These are phyloP conservation scores for Sparidentex hasta DNA, from an alignment of 2,797 vertebrate species.

Conservation along the genomic window DNA sequence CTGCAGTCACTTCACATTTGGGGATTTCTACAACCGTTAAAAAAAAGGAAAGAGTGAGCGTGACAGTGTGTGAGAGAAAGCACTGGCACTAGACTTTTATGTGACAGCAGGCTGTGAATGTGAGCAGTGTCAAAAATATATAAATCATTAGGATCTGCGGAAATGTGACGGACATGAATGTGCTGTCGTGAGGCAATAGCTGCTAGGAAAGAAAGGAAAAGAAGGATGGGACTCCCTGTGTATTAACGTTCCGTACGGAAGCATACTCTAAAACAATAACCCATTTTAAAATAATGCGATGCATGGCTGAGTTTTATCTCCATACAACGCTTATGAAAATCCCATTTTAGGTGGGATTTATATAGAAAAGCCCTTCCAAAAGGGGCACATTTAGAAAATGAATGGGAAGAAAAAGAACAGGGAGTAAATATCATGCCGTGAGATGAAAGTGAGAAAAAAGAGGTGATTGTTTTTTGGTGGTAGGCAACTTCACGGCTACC, in stretches of 20 bases:
- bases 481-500: conserved; percentile 3
- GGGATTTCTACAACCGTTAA: too few relatives aligned
- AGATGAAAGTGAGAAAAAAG: conserved; percentile 30
- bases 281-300: conserved; percentile 1
- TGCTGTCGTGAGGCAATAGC: neutral
- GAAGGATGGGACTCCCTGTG: neutral
- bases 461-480: conserved; percentile 37
- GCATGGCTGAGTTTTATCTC: conserved; percentile 26
- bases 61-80: neutral
- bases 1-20: too few relatives aligned
- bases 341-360: conserved; percentile 1
- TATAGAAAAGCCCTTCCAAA: conserved; percentile 1
- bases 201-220: neutral
- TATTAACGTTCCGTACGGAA: conserved; percentile 8
- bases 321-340: conserved; percentile 6
- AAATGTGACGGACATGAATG: conserved; percentile 3
- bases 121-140: neutral
- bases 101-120: neutral
- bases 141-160: conserved; percentile 5
- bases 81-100: neutral
- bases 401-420: neutral
- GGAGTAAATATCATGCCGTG: neutral
- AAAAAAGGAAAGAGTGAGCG: neutral
- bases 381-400: neutral
- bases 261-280: conserved; percentile 11